phyloP scores from a whole-genome alignment of 2,113 vertebrate genomes.

The Plestiodon gilberti region DNA sequence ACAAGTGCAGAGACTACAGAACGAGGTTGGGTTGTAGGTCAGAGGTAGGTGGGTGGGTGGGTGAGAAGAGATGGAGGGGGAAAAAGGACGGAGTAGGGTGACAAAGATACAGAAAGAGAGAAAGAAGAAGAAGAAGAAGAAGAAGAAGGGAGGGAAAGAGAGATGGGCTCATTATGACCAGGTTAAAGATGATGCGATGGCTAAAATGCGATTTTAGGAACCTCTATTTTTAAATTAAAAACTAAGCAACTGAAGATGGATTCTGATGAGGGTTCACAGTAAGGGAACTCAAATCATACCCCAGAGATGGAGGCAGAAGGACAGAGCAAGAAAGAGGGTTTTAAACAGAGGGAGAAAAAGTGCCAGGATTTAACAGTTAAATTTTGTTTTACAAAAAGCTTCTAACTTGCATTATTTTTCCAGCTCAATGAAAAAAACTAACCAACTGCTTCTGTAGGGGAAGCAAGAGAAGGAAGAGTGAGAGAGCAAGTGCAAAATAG shows the following conservation, averaged over 20 bases:
- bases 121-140: not conserved
- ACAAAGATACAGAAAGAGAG: slow-evolving; percentile 52
- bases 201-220: slow-evolving; percentile 61
- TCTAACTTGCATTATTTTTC: slow-evolving; percentile 49
- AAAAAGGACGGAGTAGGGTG: slow-evolving; percentile 36
- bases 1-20: slow-evolving; percentile 85
- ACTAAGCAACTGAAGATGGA: slow-evolving; percentile 63
- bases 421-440: slow-evolving; percentile 72
- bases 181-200: slow-evolving; percentile 60
- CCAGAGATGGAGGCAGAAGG: slow-evolving; percentile 48
- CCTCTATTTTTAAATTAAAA: slow-evolving; percentile 58
- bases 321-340: slow-evolving; percentile 49
- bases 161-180: slow-evolving; percentile 57
- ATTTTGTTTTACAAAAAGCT: slow-evolving; percentile 53
- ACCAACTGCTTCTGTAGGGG: slow-evolving; percentile 81
- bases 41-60: slow-evolving; percentile 51
- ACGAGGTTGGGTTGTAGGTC: slow-evolving; percentile 70
- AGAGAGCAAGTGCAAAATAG: slow-evolving; percentile 55
- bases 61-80: slow-evolving; percentile 56
- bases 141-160: slow-evolving; percentile 44
- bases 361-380: slow-evolving; percentile 37
- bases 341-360: slow-evolving; percentile 31
- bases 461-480: slow-evolving; percentile 58
- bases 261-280: slow-evolving; percentile 67
- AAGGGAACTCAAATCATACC: slow-evolving; percentile 55